Evolutionary conservation across 2,888 invertebrate genomes (phyloP), one percentile per base, ranked within the genome.

Genomic region (Elysia crispata): DNA sequence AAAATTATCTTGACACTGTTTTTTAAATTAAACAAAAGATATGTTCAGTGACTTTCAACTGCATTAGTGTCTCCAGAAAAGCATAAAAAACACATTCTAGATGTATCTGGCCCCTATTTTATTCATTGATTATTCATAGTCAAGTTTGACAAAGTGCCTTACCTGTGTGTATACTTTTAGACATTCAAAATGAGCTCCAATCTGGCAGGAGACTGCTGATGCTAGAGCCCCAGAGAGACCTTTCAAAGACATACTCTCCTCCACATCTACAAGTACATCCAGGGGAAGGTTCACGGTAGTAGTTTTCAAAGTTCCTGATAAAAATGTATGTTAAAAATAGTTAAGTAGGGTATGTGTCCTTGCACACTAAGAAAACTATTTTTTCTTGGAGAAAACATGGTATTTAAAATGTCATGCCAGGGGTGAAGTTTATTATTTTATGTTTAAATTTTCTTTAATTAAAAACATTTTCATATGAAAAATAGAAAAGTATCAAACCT

Each of bases 261-360:
- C 74, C 13, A 87, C 84, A n/a, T 86, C 79, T 11, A 86, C 82
- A 28, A 88, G 77, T 8, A 86, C 83, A 83, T 90, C 88, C 60
- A 90, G 75, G 8, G 86, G 86, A 15, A 90, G 79, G 11, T 75
- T 80, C 30, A 89, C 62, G 1, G 76, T 78, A 15, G 87, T 84
- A 11, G 83, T 82, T 57, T 83, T 85, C 33, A 85, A 85, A 25
- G 83, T 81, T 25, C 85, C 90, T 90, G 81, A 28, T 84, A 83
- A 62, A 41, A 49, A 67, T 6, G 1, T 49, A 23, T n/a, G 13
- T n/a, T 41, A 13, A 54, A 25, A 28, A 33, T 23, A 31, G 5
- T 5, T 25, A 41, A 49, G 28, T 28, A 8, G 15, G 20, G 6
- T 5, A 8, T 67, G 8, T 30, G 25, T 13, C 20, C 20, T 13